Evolutionary conservation across 1,140 invertebrate genomes (phyloP).

Genomic region (Diachasmimorpha longicaudata): DNA sequence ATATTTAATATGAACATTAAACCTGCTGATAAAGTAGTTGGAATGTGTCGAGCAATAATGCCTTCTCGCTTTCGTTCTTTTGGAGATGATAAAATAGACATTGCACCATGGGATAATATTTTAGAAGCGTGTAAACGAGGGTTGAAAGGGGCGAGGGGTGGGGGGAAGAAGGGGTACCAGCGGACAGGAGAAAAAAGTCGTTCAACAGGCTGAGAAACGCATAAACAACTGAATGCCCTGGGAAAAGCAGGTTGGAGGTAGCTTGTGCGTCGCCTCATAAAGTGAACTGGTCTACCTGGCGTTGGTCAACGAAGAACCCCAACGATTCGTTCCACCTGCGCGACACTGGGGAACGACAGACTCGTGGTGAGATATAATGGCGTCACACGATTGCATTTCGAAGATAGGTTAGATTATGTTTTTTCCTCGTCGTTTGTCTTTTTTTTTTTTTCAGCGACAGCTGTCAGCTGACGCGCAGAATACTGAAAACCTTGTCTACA

Average conservation of each 20-base stretch:
- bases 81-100: neutral
- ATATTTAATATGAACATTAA: too few species aligned
- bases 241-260: neutral
- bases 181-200: neutral
- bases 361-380: neutral
- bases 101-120: neutral
- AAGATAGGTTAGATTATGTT: too few species aligned
- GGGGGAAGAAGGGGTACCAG: neutral
- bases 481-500: too few species aligned
- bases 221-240: constrained; percentile 1
- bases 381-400: too few species aligned
- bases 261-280: neutral
- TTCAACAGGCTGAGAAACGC: neutral
- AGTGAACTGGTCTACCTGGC: constrained; percentile 1
- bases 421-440: too few species aligned
- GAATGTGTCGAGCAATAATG: neutral
- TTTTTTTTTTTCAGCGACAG: too few species aligned
- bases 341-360: neutral
- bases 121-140: neutral
- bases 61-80: neutral
- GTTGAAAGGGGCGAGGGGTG: neutral
- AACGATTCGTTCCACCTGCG: constrained; percentile 25
- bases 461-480: too few species aligned
- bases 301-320: neutral
- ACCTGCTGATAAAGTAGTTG: neutral